Evolutionary conservation across 2,113 vertebrate species (phyloP).

Genomic region (Hylia prasina): DNA sequence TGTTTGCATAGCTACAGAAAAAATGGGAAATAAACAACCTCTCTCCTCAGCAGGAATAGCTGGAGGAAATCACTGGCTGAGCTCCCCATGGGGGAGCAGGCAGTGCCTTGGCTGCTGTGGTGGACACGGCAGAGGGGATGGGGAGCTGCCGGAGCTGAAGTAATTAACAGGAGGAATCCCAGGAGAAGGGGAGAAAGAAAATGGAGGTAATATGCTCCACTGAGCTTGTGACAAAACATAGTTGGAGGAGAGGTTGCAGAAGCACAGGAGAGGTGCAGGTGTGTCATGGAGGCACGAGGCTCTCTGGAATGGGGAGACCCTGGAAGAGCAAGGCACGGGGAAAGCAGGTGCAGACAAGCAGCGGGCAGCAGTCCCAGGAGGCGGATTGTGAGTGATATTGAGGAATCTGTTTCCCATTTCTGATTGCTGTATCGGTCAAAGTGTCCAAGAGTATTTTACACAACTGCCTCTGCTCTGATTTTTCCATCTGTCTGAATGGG

Average conservation of each 20-base stretch:
- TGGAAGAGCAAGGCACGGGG: accelerated
- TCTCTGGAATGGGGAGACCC: neutral
- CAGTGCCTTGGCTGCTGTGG: neutral
- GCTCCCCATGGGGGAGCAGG: neutral
- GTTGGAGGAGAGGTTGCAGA: neutral
- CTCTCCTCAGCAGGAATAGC: neutral
- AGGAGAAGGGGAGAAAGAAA: neutral
- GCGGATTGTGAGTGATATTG: accelerated
- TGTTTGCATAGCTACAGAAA: neutral
- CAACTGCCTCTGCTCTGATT: neutral
- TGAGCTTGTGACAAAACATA: neutral
- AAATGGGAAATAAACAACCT: neutral
- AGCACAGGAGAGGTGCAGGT: neutral
- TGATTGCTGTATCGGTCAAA: neutral
- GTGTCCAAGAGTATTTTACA: neutral
- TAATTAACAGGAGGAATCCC: neutral
- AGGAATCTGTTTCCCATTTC: neutral
- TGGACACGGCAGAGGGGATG: accelerated
- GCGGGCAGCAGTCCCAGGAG: neutral
- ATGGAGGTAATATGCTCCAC: neutral
- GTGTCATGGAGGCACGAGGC: accelerated
- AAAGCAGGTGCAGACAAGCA: neutral
- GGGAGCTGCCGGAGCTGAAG: neutral
- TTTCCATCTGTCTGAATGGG: neutral
- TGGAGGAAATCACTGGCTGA: neutral